Evolutionary conservation across 1,140 invertebrate species (phyloP).

Genomic region (Bacillus rossius): DNA sequence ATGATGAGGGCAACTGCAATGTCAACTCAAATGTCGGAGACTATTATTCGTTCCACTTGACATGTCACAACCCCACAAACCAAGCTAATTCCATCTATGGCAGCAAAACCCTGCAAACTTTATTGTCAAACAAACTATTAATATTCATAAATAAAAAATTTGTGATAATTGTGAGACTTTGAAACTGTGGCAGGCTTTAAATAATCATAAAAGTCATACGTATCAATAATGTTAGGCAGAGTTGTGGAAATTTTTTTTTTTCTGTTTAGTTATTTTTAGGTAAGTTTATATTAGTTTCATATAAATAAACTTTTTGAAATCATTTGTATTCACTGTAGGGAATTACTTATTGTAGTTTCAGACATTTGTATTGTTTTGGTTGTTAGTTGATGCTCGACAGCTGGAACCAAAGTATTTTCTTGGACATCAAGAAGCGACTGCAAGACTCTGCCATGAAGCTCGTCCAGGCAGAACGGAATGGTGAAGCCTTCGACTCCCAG

Average conservation of each 20-base stretch:
- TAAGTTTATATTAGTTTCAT: not conserved
- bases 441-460: slow-evolving; percentile 97
- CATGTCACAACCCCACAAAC: no score
- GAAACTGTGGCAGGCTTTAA: no score
- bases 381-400: slow-evolving; percentile 91
- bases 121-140: no score
- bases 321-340: not conserved
- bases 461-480: slow-evolving; percentile 92
- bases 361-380: slow-evolving; percentile 10
- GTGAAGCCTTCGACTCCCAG: slow-evolving; percentile 95
- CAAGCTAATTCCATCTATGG: no score
- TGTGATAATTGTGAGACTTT: no score
- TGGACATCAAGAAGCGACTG: slow-evolving; percentile 88
- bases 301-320: not conserved
- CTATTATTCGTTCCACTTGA: no score
- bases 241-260: not conserved
- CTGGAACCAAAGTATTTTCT: slow-evolving; percentile 97
- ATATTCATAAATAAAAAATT: no score
- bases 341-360: not conserved
- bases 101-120: no score
- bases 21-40: no score
- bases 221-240: no score
- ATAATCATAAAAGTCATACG: no score
- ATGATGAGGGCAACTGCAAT: no score
- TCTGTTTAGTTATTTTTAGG: not conserved